Evolutionary conservation across 2,888 invertebrate genomes (phyloP).

Genomic region (Thelaira solivaga): DNA sequence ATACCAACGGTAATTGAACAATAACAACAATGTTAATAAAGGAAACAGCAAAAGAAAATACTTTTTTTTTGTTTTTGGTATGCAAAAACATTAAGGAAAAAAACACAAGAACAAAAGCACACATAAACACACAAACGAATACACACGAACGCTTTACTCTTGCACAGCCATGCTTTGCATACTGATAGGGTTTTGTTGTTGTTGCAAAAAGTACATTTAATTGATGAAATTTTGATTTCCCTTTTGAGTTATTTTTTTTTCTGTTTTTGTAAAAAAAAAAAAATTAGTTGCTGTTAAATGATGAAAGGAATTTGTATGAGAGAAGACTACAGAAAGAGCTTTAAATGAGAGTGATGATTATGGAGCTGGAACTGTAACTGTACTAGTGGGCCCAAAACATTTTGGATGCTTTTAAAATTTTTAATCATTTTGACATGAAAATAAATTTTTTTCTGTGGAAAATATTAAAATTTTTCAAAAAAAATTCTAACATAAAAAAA

Average conservation of each 20-base stretch:
- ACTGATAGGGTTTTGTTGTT: constrained; percentile 7
- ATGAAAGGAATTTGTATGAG: too few relatives aligned
- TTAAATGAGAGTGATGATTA: too few relatives aligned
- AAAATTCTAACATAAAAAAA: too few relatives aligned
- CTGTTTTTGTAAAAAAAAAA: neutral
- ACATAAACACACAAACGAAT: neutral
- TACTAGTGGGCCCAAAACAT: too few relatives aligned
- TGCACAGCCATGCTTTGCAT: neutral
- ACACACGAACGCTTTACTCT: neutral
- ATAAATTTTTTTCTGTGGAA: too few relatives aligned
- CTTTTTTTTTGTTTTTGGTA: neutral
- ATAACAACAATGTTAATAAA: constrained; percentile 32
- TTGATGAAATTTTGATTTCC: constrained; percentile 57
- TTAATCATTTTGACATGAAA: too few relatives aligned
- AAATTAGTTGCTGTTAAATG: too few relatives aligned
- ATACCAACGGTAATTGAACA: constrained; percentile 38
- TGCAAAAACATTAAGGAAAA: constrained; percentile 11
- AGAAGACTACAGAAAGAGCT: too few relatives aligned
- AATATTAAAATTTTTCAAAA: too few relatives aligned
- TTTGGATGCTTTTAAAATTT: too few relatives aligned
- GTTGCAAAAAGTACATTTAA: constrained; percentile 47
- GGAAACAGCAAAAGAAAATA: neutral
- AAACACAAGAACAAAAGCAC: neutral
- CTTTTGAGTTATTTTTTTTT: constrained; percentile 4
- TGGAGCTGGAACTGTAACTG: too few relatives aligned